These are phyloP conservation scores for Tragelaphus strepsiceros DNA, from an alignment of 2,113 vertebrate genomes.

Conservation along the genomic window DNA sequence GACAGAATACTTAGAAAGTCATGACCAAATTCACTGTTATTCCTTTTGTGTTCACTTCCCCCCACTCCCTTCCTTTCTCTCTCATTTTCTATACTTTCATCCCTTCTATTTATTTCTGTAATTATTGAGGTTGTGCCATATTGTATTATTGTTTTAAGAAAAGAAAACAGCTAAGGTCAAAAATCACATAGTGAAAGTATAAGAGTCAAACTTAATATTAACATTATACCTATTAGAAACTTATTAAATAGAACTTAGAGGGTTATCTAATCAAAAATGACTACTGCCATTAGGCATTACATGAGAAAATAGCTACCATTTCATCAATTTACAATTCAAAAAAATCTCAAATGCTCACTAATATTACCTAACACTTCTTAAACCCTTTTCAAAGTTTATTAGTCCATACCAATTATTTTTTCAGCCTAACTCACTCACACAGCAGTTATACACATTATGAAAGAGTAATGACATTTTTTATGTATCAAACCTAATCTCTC, in stretches of 20 bases:
- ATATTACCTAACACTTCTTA: constrained; percentile 30
- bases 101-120: constrained; percentile 49
- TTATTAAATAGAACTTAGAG: background rate
- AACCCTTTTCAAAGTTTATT: constrained; percentile 19
- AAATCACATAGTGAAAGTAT: constrained; percentile 78
- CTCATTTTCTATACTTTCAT: constrained; percentile 25
- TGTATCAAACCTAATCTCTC: background rate
- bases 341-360: background rate
- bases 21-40: constrained; percentile 77
- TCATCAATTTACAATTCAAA: background rate
- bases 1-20: constrained; percentile 90
- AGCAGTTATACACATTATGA: background rate
- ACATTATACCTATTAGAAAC: constrained; percentile 67
- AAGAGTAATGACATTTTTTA: background rate
- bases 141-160: constrained; percentile 67
- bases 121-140: background rate
- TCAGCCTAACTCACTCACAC: background rate
- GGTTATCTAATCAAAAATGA: background rate
- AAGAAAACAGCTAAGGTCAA: constrained; percentile 75
- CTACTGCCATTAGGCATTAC: background rate
- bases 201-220: constrained; percentile 64
- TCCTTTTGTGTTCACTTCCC: constrained; percentile 65
- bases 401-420: background rate
- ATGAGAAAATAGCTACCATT: constrained; percentile 11
- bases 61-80: background rate